These are phyloP conservation scores for Mionectes macconnelli DNA, from an alignment of 2,113 vertebrate species.

Conservation along the genomic window DNA sequence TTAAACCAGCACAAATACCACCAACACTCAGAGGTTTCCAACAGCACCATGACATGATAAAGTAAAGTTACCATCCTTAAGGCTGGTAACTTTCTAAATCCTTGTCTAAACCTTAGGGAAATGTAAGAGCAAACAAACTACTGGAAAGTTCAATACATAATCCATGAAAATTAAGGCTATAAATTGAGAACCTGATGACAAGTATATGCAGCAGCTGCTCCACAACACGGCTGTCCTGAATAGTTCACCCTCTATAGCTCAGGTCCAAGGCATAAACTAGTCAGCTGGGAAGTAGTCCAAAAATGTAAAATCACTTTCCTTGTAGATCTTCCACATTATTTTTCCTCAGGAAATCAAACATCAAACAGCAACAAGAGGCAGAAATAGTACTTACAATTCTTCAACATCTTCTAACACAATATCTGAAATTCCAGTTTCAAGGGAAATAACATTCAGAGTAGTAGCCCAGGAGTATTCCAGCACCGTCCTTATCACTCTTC, in stretches of 20 bases:
- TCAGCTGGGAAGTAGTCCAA: neutral
- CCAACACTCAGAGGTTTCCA: neutral
- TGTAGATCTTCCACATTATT: neutral
- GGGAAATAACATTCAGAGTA: conserved; percentile 50
- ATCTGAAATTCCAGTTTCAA: conserved; percentile 77
- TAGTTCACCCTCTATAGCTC: neutral
- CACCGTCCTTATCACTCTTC: conserved; percentile 91
- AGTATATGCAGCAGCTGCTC: neutral
- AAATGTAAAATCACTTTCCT: accelerated
- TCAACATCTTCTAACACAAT: conserved; percentile 90
- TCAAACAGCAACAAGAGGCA: neutral
- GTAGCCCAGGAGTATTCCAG: conserved; percentile 83
- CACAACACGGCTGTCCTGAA: neutral
- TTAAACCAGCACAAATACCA: too few species aligned
- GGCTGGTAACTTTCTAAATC: neutral
- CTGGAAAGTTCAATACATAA: neutral
- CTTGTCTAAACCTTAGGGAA: neutral
- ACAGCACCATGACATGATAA: neutral
- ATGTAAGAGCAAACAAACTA: neutral
- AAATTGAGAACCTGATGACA: neutral
- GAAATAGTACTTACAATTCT: conserved; percentile 83
- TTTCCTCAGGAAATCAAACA: neutral
- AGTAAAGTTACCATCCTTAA: neutral
- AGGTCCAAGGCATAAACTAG: neutral
- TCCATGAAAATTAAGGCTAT: neutral